These are phyloP conservation scores for Lasius fuliginosus DNA, from an alignment of 2,888 invertebrate genomes.

Conservation along the genomic window DNA sequence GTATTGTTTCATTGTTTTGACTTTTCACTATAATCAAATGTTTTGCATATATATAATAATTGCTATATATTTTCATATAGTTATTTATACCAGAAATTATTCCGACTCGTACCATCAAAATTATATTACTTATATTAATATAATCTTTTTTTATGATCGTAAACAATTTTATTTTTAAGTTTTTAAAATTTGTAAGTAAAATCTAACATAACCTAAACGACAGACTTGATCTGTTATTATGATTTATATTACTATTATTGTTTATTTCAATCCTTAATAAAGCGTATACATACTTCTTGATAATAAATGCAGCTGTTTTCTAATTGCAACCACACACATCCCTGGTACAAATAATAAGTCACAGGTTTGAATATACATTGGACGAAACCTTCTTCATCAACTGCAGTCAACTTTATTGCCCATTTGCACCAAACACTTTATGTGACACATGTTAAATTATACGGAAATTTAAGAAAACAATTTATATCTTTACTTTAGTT, in stretches of 20 bases:
- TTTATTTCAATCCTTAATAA: not conserved
- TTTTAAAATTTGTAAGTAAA: not conserved
- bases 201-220: not conserved
- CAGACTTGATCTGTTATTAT: not conserved
- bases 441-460: not conserved
- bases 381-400: not conserved
- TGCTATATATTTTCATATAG: not conserved
- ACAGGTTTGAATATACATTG: not conserved
- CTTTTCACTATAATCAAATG: not conserved
- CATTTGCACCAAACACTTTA: not conserved
- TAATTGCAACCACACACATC: not conserved
- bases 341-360: not conserved
- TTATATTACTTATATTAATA: conserved; percentile 10
- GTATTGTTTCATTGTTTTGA: not conserved
- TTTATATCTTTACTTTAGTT: not conserved
- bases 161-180: not conserved
- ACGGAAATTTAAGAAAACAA: not conserved
- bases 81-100: not conserved
- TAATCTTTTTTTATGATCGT: not conserved
- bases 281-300: not conserved
- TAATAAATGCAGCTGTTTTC: not conserved
- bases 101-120: not conserved
- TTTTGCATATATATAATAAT: not conserved
- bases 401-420: not conserved
- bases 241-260: not conserved